Evolutionary conservation across 2,888 invertebrate genomes (phyloP), one percentile per base, ranked within the genome.

Genomic region (Macrophya annulata): DNA sequence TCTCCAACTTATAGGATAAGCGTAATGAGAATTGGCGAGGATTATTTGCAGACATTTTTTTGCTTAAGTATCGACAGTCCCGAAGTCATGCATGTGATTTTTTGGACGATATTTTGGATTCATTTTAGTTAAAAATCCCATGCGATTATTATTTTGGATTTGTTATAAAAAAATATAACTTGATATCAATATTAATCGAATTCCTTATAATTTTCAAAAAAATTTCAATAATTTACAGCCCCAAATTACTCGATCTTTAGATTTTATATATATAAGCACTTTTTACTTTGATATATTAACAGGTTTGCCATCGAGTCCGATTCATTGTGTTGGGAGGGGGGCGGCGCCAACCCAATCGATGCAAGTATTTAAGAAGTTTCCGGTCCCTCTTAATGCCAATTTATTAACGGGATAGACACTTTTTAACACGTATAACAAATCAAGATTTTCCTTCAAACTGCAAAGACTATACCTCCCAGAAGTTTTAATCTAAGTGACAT

Each of bases 311-410:
- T 25, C 25, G n/a, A 48, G 83, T 68, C 10, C 37, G 37, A 71
- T 62, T 43, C 25, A 21, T 21, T n/a, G 59, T 40, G 8, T 59
- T n/a, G 62, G 37, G 5, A 31, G 31, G 31, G 83, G 83, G 83
- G 83, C 83, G 83, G 45, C 51, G 37, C 83, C 71, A 17, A 37
- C 68, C 40, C 9, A 65, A 31, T 48, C 68, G 48, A 81, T 81
- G 25, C 68, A 68, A 62, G 83, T 83, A 83, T 83, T 83, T 83
- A 83, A 83, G 68, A 40, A 43, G 62, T 25, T 43, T 62, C 62
- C 40, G 21, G 25, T 62, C 81, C n/a, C 43, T 43, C 43, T 9
- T 15, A 0, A 43, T 43, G 31, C 37, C 21, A 45, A 74, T 74
- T 51, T 55, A 21, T 77, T 55, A 9, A 77, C 25, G 31, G 55